Conservation (phyloP, 2,888 invertebrate species). For the Harmothoe impar region DNA sequence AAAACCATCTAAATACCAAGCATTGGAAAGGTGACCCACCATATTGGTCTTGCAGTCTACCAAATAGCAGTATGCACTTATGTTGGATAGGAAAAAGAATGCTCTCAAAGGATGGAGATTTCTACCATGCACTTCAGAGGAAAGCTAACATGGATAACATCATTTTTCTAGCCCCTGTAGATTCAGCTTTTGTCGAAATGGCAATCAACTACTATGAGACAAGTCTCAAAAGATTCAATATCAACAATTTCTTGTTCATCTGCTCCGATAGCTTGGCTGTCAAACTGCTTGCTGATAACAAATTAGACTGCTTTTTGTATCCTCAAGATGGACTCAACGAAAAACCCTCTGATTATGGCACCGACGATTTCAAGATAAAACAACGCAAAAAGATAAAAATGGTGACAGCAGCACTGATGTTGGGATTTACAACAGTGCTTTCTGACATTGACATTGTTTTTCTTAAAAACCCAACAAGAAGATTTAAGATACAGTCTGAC, state of each 20-base stretch:
- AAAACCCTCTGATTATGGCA: conserved; percentile 55
- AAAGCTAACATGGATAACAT: background rate
- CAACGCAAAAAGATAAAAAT: too few relatives aligned
- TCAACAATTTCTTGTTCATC: conserved; percentile 1
- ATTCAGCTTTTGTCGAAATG: conserved; percentile 9
- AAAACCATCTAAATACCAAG: too few relatives aligned
- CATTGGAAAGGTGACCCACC: too few relatives aligned
- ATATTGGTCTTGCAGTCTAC: too few relatives aligned
- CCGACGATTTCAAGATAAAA: background rate
- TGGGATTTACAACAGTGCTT: conserved; percentile 44
- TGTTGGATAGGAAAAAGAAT: conserved; percentile 9
- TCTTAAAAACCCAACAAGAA: conserved; percentile 43
- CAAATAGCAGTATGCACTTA: background rate
- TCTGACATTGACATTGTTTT: conserved; percentile 49
- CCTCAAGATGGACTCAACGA: background rate
- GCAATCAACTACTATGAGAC: conserved; percentile 21
- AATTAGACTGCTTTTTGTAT: background rate
- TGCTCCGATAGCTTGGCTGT: conserved; percentile 14
- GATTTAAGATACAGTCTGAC: conserved; percentile 21
- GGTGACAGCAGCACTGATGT: background rate
- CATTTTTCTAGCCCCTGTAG: conserved; percentile 13
- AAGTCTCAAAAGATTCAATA: conserved; percentile 2
- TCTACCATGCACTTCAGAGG: background rate
- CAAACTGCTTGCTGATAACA: background rate
- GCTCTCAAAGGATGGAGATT: background rate